A percentile compares a stretch with the other conserved stretches of the same genome.
Evolutionary conservation across 1,140 invertebrate species (phyloP).

Genomic region (Nomia melanderi): DNA sequence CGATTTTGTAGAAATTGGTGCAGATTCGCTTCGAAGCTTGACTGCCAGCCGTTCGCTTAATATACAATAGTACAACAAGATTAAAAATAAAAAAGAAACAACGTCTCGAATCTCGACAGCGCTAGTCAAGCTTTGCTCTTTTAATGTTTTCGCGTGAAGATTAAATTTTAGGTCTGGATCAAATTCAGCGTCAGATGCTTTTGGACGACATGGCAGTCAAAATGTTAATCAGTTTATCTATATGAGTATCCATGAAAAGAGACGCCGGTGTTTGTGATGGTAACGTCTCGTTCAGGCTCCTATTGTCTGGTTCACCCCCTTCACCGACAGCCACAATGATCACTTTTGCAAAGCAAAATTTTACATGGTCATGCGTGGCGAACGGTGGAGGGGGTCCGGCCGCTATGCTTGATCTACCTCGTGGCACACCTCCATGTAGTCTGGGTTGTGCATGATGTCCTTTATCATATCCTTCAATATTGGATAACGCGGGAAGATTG

Average conservation of each 20-base stretch:
- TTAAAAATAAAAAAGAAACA: no score
- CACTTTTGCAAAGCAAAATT: slow-evolving; percentile 26
- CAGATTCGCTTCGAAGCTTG: background rate
- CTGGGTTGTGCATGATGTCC: slow-evolving; percentile 95
- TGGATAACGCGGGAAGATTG: slow-evolving; percentile 95
- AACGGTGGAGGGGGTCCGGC: slow-evolving; percentile 77
- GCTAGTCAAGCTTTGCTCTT: no score
- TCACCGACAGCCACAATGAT: slow-evolving; percentile 59
- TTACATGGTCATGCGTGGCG: slow-evolving; percentile 77
- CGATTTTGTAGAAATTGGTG: background rate
- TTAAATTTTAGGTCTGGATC: no score
- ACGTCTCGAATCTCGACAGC: no score
- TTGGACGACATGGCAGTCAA: no score
- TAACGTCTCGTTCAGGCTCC: background rate
- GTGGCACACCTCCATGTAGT: slow-evolving; percentile 97
- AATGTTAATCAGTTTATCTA: background rate
- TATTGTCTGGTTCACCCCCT: slow-evolving; percentile 67
- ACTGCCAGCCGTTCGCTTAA: no score
- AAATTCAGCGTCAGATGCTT: no score
- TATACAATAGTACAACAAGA: no score
- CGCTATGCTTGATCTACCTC: slow-evolving; percentile 85
- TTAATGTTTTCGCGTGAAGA: no score
- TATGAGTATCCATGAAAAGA: background rate
- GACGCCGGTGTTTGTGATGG: background rate
- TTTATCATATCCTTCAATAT: slow-evolving; percentile 98